phyloP scores from a whole-genome alignment of 2,888 invertebrate genomes.

The Therioaphis trifolii region DNA sequence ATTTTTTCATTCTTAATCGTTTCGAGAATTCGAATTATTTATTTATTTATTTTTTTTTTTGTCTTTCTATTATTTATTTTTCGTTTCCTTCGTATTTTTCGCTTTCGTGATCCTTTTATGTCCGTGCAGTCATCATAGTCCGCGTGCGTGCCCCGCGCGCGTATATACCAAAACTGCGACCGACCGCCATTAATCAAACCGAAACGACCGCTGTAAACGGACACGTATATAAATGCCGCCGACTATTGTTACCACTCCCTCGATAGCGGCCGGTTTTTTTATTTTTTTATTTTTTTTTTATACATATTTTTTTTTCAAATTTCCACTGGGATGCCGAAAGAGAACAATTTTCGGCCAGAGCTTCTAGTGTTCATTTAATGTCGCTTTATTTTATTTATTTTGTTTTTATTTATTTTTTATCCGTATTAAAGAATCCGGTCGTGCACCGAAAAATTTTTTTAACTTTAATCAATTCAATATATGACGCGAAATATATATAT shows the following conservation, averaged over 20 bases:
- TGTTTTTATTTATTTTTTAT: not conserved
- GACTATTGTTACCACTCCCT: slow-evolving; percentile 49
- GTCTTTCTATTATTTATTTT: slow-evolving; percentile 8
- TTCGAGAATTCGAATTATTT: slow-evolving; percentile 47
- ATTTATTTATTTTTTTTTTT: not conserved
- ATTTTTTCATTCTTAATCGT: slow-evolving; percentile 23
- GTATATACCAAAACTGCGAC: slow-evolving; percentile 40
- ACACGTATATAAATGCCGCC: slow-evolving; percentile 54
- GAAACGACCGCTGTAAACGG: slow-evolving; percentile 54
- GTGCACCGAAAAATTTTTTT: slow-evolving; percentile 33
- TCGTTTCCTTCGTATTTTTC: slow-evolving; percentile 29
- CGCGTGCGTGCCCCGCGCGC: not conserved
- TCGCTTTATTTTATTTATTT: slow-evolving; percentile 44
- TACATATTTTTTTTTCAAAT: slow-evolving; percentile 30
- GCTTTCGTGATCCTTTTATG: slow-evolving; percentile 53
- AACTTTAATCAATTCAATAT: slow-evolving; percentile 44
- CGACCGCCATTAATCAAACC: slow-evolving; percentile 59
- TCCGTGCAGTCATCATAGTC: slow-evolving; percentile 38
- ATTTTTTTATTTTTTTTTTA: not conserved
- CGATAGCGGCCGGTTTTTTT: slow-evolving; percentile 42
- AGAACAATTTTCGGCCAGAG: slow-evolving; percentile 45
- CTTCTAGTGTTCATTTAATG: slow-evolving; percentile 33
- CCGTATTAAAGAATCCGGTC: slow-evolving; percentile 57
- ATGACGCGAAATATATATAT: slow-evolving; percentile 8
- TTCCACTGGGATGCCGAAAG: slow-evolving; percentile 45